Conservation (phyloP, 2,888 invertebrate species). For the Meiosimyza decipiens region DNA sequence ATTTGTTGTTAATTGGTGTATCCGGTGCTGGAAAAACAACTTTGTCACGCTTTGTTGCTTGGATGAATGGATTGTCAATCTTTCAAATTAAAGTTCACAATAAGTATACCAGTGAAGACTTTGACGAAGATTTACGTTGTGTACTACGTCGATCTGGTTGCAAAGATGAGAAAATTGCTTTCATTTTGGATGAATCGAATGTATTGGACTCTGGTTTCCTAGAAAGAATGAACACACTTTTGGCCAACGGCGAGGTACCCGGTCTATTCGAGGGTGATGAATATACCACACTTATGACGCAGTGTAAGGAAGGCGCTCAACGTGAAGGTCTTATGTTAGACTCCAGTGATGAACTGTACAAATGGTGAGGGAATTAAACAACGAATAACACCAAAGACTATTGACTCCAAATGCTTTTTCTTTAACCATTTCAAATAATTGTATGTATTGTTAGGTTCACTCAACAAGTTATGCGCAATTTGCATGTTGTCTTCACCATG, state of each 20-base stretch:
- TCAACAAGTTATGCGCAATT: constrained; percentile 97
- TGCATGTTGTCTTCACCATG: constrained; percentile 99
- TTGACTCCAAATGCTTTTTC: constrained; percentile 46
- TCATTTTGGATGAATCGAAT: constrained; percentile 99
- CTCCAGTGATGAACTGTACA: constrained; percentile 97
- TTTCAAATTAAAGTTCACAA: constrained; percentile 99
- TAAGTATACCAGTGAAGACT: constrained; percentile 98
- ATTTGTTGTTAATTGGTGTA: constrained; percentile 96
- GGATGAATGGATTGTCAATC: constrained; percentile 99
- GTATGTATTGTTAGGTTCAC: constrained; percentile 74
- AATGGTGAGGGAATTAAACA: constrained; percentile 75
- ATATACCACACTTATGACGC: constrained; percentile 98
- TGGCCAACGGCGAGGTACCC: constrained; percentile 98
- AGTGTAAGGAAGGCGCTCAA: constrained; percentile 99
- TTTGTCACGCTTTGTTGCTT: constrained; percentile 97
- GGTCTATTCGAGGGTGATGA: constrained; percentile 97
- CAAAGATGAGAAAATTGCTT: constrained; percentile 98
- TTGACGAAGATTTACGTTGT: constrained; percentile 96
- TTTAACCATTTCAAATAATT: not conserved
- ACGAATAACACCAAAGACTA: not conserved
- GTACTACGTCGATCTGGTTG: constrained; percentile 88
- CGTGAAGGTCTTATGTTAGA: constrained; percentile 98
- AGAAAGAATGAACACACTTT: constrained; percentile 97
- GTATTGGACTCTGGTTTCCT: constrained; percentile 98
- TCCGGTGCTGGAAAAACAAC: constrained; percentile 99